A percentile compares a stretch with the other conserved stretches of the same genome.
These are phyloP conservation scores for Eulimnadia texana DNA, from an alignment of 1,140 invertebrate species.

Conservation along the genomic window DNA sequence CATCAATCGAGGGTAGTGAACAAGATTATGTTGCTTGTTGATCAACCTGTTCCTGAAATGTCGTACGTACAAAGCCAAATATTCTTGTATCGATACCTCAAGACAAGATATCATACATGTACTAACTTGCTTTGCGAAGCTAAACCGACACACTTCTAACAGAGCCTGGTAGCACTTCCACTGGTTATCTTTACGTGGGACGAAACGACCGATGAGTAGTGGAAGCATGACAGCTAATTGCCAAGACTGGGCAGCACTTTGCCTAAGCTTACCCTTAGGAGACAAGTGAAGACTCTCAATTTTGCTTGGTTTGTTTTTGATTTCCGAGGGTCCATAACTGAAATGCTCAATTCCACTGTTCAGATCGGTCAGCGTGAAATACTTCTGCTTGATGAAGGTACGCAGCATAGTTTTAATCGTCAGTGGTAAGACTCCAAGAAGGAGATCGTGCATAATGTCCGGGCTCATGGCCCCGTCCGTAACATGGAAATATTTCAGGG, in stretches of 20 bases:
- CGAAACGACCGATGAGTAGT: neutral
- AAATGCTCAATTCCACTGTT: neutral
- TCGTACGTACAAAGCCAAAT: neutral
- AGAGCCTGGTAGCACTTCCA: slow-evolving; percentile 8
- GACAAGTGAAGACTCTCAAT: neutral
- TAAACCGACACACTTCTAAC: slow-evolving; percentile 10
- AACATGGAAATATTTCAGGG: neutral
- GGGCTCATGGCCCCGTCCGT: neutral
- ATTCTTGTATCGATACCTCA: slow-evolving; percentile 13
- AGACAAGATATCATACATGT: neutral
- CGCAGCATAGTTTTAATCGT: neutral
- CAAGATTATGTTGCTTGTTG: slow-evolving; percentile 11
- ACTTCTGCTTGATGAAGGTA: neutral
- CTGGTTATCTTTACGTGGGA: slow-evolving; percentile 2
- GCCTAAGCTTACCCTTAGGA: slow-evolving; percentile 7
- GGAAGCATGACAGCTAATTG: slow-evolving; percentile 10
- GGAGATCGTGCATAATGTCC: neutral
- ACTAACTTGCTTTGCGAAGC: slow-evolving; percentile 7
- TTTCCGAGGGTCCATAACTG: neutral
- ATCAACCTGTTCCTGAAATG: neutral
- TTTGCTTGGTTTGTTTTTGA: slow-evolving; percentile 9
- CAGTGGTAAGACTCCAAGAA: neutral
- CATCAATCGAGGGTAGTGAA: slow-evolving; percentile 11
- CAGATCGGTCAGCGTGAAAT: neutral
- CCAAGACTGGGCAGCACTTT: slow-evolving; percentile 15